phyloP scores from a whole-genome alignment of 2,113 vertebrate species.

The Myrmecobius fasciatus region DNA sequence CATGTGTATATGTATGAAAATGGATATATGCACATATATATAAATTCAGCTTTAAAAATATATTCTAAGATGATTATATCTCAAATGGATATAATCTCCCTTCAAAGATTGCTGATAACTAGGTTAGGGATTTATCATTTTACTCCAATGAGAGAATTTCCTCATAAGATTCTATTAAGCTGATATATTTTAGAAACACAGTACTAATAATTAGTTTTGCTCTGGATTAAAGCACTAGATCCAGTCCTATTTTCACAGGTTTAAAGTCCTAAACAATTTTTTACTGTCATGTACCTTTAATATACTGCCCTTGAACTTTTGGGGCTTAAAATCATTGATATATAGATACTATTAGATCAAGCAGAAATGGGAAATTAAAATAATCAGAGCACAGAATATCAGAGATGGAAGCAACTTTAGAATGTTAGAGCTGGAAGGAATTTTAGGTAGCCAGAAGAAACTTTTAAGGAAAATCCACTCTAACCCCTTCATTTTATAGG shows the following conservation, averaged over 20 bases:
- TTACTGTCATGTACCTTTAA: neutral
- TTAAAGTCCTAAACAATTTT: neutral
- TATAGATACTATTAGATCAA: neutral
- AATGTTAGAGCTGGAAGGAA: neutral
- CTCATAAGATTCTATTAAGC: neutral
- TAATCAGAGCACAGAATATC: neutral
- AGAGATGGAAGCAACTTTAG: neutral
- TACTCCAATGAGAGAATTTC: neutral
- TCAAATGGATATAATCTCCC: neutral
- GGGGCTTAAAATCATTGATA: neutral
- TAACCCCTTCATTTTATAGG: neutral
- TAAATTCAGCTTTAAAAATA: neutral
- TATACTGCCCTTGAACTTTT: neutral
- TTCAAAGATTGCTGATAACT: neutral
- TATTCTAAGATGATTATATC: neutral
- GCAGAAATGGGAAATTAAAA: neutral
- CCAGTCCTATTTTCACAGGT: neutral
- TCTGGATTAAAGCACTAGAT: neutral
- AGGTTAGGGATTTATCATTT: neutral
- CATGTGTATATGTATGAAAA: neutral
- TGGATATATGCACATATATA: no score
- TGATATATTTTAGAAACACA: neutral
- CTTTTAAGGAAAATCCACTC: neutral
- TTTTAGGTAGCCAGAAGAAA: neutral
- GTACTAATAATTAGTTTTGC: neutral